phyloP scores from a whole-genome alignment of 2,797 vertebrate genomes.

The Sandelia bainsii region DNA sequence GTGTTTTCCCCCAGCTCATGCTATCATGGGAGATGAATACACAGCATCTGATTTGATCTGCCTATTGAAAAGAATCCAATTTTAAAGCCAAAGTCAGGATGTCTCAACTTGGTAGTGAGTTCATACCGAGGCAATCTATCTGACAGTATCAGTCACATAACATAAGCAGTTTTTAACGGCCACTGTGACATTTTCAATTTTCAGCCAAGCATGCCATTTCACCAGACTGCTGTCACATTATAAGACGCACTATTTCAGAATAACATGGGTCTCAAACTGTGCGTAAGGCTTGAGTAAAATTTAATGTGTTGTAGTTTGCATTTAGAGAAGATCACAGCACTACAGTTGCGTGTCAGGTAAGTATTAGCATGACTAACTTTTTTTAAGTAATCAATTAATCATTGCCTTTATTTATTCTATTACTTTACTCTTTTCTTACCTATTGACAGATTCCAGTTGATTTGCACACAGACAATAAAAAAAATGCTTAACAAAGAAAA shows the following conservation, averaged over 20 bases:
- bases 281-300: constrained; percentile 32
- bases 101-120: constrained; percentile 54
- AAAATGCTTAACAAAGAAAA: not conserved
- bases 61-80: constrained; percentile 63
- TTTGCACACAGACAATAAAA: not conserved
- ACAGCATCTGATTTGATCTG: constrained; percentile 46
- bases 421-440: not conserved
- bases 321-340: constrained; percentile 3
- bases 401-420: not conserved
- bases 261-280: constrained; percentile 38
- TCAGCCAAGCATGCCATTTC: constrained; percentile 52
- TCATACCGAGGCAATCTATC: constrained; percentile 49
- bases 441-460: not conserved
- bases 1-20: constrained; percentile 14
- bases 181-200: constrained; percentile 64
- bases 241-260: constrained; percentile 45
- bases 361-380: not conserved
- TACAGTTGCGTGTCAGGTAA: constrained; percentile 4
- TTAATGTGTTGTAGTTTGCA: constrained; percentile 22
- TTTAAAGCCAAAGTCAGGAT: constrained; percentile 55
- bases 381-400: not conserved
- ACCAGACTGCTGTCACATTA: constrained; percentile 60
- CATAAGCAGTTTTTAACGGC: constrained; percentile 55
- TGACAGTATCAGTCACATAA: constrained; percentile 46
- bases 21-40: constrained; percentile 48